Evolutionary conservation across 2,797 vertebrate species (phyloP).

Genomic region (Tangara arthus): DNA sequence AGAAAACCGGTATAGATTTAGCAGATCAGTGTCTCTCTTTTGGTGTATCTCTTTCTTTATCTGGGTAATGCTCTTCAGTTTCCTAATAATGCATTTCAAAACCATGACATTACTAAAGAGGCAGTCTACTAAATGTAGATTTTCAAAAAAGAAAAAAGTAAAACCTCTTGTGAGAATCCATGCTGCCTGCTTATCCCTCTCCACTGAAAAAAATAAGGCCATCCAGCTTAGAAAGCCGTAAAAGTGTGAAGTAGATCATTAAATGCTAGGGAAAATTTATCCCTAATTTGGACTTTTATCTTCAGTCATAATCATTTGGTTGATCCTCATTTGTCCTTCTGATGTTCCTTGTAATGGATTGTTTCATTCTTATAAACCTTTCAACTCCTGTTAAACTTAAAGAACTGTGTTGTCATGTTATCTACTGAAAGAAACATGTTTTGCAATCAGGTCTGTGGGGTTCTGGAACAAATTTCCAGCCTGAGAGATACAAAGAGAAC

Average conservation of each 20-base stretch:
- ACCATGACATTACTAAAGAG: neutral
- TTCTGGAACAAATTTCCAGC: neutral
- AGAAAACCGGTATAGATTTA: neutral
- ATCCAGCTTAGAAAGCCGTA: neutral
- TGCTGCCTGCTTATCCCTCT: neutral
- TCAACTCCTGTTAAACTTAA: neutral
- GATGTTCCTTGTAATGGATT: neutral
- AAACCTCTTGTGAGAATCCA: neutral
- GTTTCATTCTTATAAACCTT: neutral
- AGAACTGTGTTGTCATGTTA: neutral
- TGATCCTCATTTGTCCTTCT: neutral
- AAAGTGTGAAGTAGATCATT: neutral
- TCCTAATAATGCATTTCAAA: neutral
- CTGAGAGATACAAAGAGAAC: neutral
- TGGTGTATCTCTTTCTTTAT: neutral
- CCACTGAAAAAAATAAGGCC: neutral
- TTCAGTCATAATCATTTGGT: neutral
- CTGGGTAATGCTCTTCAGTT: neutral
- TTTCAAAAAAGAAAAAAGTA: neutral
- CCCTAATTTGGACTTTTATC: neutral
- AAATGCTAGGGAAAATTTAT: neutral
- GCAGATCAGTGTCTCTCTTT: neutral
- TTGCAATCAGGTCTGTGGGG: neutral
- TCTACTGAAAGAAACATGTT: neutral
- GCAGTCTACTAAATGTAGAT: neutral